Evolutionary conservation across 2,797 vertebrate species (phyloP), one percentile per base, ranked within the genome.

Genomic region (Enteromius radiatus): DNA sequence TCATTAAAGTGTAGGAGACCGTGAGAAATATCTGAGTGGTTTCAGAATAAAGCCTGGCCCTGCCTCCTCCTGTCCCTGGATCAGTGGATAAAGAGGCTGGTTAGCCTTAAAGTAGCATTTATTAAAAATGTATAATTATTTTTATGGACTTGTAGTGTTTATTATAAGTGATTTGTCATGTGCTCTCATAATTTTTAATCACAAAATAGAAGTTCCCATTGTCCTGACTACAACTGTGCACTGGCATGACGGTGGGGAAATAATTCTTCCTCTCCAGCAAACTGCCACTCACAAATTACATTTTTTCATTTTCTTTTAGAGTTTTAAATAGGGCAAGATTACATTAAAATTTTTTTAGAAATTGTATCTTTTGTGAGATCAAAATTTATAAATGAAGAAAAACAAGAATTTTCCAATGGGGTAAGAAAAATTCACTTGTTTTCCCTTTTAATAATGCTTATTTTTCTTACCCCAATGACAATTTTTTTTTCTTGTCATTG

Each of bases 1-100:
- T 47, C 49, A 61, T 47, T 68, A 38, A 70, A 77, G 67, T 45
- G 59, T 56, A 78, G 3, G 28, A 65, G 67, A 43, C 33, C 33
- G 26, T 73, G 52, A 71, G 75, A 73, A 71, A 78, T 36, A n/a
- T n/a, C 15, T 49, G 45, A 56, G 36, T 36, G 26, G 26, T 33
- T 33, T 41, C 33, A 61, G 65, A 78, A 52, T 38, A 5, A 61
- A n/a, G 17, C 12, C 36, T 47, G 19, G 61, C 33, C 14, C 43
- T 64, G n/a, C 17, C 70, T n/a, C 3, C 31, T 74, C 41, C 21
- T 49, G 31, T 49, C 14, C 33, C 14, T 23, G 11, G 33, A 31
- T 61, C 17, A 70, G 52, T 15, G n/a, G 10, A 41, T 79, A 49
- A 68, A 9, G 17, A 12, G 36, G 23, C 6, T 21, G 15, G 77